A percentile compares a stretch with the other conserved stretches of the same genome.
phyloP scores from a whole-genome alignment of 92 coral and sea anemone genomes.

The Chrysogorgia sp. region DNA sequence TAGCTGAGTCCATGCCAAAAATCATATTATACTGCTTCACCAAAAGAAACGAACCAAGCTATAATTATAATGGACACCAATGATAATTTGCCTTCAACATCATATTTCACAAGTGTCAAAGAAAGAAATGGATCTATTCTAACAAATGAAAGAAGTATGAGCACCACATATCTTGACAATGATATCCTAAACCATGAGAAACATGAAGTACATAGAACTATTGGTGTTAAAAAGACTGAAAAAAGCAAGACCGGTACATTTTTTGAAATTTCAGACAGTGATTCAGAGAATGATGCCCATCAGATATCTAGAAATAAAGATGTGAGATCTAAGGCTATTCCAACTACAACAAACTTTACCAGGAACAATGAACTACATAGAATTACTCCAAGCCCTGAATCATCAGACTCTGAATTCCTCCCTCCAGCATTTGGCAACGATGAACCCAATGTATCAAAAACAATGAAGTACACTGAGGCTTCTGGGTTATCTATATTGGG shows the following conservation, averaged over 20 bases:
- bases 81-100: slow-evolving; percentile 5
- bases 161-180: background rate
- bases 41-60: background rate
- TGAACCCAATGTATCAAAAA: background rate
- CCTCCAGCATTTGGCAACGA: slow-evolving; percentile 31
- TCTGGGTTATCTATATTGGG: background rate
- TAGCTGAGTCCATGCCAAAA: slow-evolving; percentile 11
- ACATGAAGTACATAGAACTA: background rate
- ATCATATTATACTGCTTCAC: background rate
- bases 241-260: background rate
- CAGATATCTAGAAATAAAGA: background rate
- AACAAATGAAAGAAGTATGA: background rate
- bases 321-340: background rate
- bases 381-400: slow-evolving; percentile 23
- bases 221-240: background rate
- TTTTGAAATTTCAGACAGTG: slow-evolving; percentile 2
- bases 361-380: background rate
- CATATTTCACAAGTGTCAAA: slow-evolving; percentile 29
- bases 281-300: background rate
- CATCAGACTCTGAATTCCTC: slow-evolving; percentile 30
- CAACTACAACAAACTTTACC: background rate
- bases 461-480: background rate
- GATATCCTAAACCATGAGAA: background rate
- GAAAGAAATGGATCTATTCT: background rate
- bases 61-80: background rate